Percentiles rank a stretch among this genome's conserved stretches.
Evolutionary conservation across 2,797 vertebrate genomes (phyloP).

Genomic region (Diceros bicornis): DNA sequence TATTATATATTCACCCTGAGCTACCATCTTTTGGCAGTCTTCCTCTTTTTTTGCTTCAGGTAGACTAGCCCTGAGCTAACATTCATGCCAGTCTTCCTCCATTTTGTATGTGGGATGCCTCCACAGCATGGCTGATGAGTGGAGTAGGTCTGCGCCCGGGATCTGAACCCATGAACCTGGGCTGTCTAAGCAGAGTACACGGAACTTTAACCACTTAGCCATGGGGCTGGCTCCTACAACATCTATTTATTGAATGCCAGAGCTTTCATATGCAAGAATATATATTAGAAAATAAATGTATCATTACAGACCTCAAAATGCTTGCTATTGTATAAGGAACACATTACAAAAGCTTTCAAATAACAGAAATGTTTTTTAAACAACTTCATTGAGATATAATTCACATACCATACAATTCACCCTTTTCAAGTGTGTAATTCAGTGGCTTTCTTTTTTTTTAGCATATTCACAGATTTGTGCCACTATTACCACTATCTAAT

Average conservation of each 20-base stretch:
- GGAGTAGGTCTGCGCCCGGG: no score
- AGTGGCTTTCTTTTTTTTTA: neutral
- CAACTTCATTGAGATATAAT: slow-evolving; percentile 25
- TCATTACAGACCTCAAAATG: slow-evolving; percentile 26
- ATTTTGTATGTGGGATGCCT: no score
- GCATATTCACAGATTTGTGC: neutral
- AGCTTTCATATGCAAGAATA: slow-evolving; percentile 44
- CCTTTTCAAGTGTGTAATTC: neutral
- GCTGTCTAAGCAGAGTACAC: no score
- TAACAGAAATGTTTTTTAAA: neutral
- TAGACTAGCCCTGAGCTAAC: no score
- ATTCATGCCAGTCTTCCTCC: no score
- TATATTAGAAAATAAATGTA: neutral
- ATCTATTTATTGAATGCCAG: neutral
- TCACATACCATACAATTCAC: neutral
- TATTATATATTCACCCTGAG: no score
- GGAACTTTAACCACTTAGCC: no score
- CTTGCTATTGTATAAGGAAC: slow-evolving; percentile 25
- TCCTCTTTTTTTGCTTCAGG: no score
- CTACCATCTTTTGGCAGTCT: no score
- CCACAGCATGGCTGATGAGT: no score
- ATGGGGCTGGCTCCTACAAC: no score
- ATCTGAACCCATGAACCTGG: no score
- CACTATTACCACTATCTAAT: neutral
- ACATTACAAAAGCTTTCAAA: neutral